Evolutionary conservation across 1,140 invertebrate species (phyloP).

Genomic region (Drosophila nigrodunni): DNA sequence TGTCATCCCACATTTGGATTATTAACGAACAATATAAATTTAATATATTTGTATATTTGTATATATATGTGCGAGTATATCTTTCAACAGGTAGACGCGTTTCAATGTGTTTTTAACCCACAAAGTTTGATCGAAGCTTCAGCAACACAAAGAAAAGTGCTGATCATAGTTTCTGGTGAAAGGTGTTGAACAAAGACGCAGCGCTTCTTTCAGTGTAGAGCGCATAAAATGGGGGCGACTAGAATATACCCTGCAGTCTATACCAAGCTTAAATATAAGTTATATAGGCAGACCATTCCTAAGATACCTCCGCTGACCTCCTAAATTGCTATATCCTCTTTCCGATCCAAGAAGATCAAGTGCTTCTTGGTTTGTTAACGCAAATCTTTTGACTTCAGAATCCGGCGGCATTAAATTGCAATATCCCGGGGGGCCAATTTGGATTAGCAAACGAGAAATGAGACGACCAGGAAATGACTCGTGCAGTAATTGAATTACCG

Average conservation of each 20-base stretch:
- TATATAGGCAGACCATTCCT: background rate
- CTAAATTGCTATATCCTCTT: constrained; percentile 1
- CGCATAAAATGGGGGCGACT: background rate
- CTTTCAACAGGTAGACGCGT: background rate
- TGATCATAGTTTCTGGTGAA: constrained; percentile 15
- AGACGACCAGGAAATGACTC: constrained; percentile 11
- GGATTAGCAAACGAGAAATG: background rate
- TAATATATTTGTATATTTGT: too few species aligned
- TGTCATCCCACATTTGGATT: constrained; percentile 6
- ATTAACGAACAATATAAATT: background rate
- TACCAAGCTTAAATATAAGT: too few species aligned
- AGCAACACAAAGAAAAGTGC: constrained; percentile 7
- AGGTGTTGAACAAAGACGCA: constrained; percentile 2
- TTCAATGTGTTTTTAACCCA: constrained; percentile 7
- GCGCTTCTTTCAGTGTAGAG: background rate
- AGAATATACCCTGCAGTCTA: background rate
- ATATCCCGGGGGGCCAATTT: constrained; percentile 14
- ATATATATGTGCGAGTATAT: background rate
- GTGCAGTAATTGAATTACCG: constrained; percentile 19
- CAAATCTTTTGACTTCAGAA: background rate
- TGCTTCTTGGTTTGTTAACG: constrained; percentile 1
- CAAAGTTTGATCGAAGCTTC: constrained; percentile 7
- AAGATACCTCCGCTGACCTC: background rate
- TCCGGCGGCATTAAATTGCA: constrained; percentile 6
- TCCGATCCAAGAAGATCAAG: background rate